These are phyloP conservation scores for Pachyrhynchus sulphureomaculatus DNA, from an alignment of 1,140 invertebrate species.

Conservation along the genomic window DNA sequence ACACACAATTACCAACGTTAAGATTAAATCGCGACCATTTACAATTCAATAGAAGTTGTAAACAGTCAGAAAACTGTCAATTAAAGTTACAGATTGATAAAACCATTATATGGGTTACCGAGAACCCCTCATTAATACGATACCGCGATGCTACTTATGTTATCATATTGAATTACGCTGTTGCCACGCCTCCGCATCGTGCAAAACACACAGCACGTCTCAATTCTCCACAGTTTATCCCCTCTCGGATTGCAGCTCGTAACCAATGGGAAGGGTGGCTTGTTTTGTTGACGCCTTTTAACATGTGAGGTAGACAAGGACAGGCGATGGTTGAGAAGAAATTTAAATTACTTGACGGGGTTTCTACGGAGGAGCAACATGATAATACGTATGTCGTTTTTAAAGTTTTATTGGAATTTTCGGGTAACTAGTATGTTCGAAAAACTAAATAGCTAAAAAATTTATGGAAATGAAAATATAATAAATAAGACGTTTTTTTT, in stretches of 20 bases:
- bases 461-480: no score
- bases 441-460: not conserved
- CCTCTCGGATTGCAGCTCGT: not conserved
- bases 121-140: conserved; percentile 26
- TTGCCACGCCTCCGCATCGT: conserved; percentile 15
- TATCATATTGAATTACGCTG: conserved; percentile 26
- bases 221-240: conserved; percentile 3
- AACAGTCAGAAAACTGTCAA: conserved; percentile 33
- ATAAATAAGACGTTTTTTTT: no score
- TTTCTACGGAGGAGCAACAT: not conserved
- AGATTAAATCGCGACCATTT: conserved; percentile 32
- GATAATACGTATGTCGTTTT: not conserved
- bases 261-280: conserved; percentile 8
- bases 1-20: not conserved
- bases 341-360: not conserved
- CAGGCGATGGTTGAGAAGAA: not conserved
- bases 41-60: conserved; percentile 31
- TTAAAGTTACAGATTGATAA: conserved; percentile 32
- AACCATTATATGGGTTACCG: conserved; percentile 23
- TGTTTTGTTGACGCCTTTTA: conserved; percentile 10
- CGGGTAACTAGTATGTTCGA: not conserved
- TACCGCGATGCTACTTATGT: conserved; percentile 29
- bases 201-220: conserved; percentile 25
- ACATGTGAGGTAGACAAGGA: conserved; percentile 13
- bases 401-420: not conserved